phyloP scores from a whole-genome alignment of 2,888 invertebrate species.

The Agriotes lineatus region DNA sequence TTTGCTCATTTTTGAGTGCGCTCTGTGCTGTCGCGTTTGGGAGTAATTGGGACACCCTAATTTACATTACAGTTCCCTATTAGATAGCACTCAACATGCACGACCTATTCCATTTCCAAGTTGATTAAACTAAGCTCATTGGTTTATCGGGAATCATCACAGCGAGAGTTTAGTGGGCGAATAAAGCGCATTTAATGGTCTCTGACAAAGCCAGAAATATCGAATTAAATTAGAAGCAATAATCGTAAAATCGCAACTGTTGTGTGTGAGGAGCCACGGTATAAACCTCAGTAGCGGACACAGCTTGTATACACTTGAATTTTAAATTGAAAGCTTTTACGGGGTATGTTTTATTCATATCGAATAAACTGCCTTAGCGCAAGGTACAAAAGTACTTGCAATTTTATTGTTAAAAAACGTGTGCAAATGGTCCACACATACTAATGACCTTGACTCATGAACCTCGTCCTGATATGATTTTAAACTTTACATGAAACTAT shows the following conservation, averaged over 20 bases:
- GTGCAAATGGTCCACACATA: not conserved
- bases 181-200: not conserved
- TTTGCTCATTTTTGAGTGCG: too few species aligned
- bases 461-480: not conserved
- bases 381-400: not conserved
- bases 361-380: slow-evolving; percentile 9
- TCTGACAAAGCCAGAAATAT: not conserved
- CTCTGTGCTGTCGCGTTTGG: too few species aligned
- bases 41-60: too few species aligned
- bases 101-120: too few species aligned
- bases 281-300: slow-evolving; percentile 3
- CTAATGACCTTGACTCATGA: not conserved
- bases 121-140: not conserved
- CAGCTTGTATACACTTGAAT: slow-evolving; percentile 8
- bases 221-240: not conserved
- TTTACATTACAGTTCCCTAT: too few species aligned
- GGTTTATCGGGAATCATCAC: not conserved
- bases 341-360: slow-evolving; percentile 19
- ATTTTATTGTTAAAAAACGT: not conserved
- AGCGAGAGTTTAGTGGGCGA: not conserved
- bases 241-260: not conserved
- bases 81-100: too few species aligned
- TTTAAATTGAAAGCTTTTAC: slow-evolving; percentile 13
- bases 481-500: slow-evolving; percentile 2
- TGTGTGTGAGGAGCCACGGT: not conserved